Percentiles rank a stretch among this genome's conserved stretches.
Evolutionary conservation across 2,797 vertebrate species (phyloP).

Genomic region (Micromesistius poutassou): DNA sequence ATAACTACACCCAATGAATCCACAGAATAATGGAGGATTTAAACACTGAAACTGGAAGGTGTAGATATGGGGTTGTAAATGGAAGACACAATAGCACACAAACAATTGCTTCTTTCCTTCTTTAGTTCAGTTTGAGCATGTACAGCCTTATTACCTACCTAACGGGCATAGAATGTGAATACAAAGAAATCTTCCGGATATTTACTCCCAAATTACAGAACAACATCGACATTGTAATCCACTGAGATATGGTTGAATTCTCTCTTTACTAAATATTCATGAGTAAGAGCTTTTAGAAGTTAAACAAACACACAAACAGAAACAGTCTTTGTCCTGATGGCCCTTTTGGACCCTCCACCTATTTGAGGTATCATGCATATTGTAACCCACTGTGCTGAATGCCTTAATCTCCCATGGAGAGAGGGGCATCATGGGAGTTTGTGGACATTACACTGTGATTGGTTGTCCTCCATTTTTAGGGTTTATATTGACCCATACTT

Average conservation of each 20-base stretch:
- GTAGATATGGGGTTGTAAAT: background rate
- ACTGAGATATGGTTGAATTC: background rate
- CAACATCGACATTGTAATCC: background rate
- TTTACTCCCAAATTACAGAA: background rate
- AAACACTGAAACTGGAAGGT: constrained; percentile 7
- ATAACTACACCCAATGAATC: background rate
- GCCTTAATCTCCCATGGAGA: constrained; percentile 74
- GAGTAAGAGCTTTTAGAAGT: constrained; percentile 1
- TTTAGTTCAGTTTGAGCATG: background rate
- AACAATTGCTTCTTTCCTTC: background rate
- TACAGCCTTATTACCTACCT: background rate
- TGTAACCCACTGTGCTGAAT: constrained; percentile 67
- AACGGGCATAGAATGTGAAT: background rate
- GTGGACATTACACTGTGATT: constrained; percentile 76
- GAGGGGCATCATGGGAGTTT: constrained; percentile 70
- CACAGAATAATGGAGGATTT: background rate
- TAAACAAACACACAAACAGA: constrained; percentile 7
- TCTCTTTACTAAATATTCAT: background rate
- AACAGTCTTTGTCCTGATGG: constrained; percentile 48
- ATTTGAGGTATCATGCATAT: constrained; percentile 41
- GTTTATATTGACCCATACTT: constrained; percentile 23
- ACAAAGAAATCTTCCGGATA: background rate
- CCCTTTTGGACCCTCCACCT: constrained; percentile 49
- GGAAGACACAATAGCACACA: background rate
- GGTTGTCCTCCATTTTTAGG: constrained; percentile 50